phyloP scores from a whole-genome alignment of 2,113 vertebrate species.

The Pterophyllum scalare region DNA sequence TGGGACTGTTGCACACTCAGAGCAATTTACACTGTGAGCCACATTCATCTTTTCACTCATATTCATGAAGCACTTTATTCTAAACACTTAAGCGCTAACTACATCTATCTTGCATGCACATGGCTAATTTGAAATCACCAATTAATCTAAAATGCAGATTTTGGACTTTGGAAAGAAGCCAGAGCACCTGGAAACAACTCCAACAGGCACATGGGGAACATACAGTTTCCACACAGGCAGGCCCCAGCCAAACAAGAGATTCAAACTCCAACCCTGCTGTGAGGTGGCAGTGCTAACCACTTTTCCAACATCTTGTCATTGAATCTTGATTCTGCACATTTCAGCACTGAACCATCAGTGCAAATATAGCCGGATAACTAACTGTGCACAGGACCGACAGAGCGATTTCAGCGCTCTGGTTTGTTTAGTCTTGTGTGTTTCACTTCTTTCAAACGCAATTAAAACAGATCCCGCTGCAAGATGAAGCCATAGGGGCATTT shows the following conservation, averaged over 20 bases:
- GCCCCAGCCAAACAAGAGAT: too few relatives aligned
- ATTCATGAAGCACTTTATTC: background rate
- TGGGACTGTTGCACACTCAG: background rate
- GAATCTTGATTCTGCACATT: background rate
- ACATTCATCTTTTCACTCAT: background rate
- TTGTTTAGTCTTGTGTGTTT: background rate
- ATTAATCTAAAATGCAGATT: background rate
- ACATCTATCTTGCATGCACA: background rate
- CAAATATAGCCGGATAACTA: background rate
- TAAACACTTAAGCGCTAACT: background rate
- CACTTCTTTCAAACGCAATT: background rate
- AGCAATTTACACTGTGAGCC: background rate
- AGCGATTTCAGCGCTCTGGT: background rate
- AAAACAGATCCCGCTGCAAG: background rate
- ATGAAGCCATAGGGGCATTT: background rate
- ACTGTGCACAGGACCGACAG: background rate
- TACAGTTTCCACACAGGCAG: background rate
- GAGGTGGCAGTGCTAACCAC: background rate
- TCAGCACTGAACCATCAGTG: background rate
- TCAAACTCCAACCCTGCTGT: too few relatives aligned
- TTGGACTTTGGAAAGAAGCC: background rate
- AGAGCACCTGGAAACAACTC: background rate
- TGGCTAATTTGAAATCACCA: background rate
- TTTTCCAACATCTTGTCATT: too few relatives aligned
- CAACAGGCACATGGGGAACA: background rate